Evolutionary conservation across 2,888 invertebrate genomes (phyloP), one percentile per base, ranked within the genome.

Genomic region (Camptogramma bilineatum): DNA sequence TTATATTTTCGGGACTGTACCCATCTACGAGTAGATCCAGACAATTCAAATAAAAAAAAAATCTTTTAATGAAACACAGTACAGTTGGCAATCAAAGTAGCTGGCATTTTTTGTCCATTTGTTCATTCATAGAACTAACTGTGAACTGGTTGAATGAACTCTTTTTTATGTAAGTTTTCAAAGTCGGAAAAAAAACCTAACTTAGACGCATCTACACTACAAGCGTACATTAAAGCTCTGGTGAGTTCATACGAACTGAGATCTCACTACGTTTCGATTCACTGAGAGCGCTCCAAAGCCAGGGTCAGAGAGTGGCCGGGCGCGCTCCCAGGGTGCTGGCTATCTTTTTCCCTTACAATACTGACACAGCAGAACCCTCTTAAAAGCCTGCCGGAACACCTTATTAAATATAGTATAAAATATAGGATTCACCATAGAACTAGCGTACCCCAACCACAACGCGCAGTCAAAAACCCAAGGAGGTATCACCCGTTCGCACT

Each of bases 331-430:
- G 80, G 91, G 93, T 81, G 91, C 87, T 62, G 91, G 93, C 93
- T 93, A 93, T 75, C 93, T 93, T 52, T 75, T 80, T 5, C 78
- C 64, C 69, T 94, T 94, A 70, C 94, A 94, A 83, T 97, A 97
- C 73, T 95, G 94, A 87, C 98, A 98, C 62, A 96, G 87, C 62
- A 98, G 87, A 9, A 98, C 97, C 85, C 96, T 97, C 82, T 97
- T 97, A 85, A 98, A 98, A 0, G 98, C 97, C 82, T 97, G 96
- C 47, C 98, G 94, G 89, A 98, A 98, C 64, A 97, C 97, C 83
- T 98, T 97, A 89, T 98, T 98, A 89, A 98, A 98, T 79, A 98
- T 97, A 21, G 98, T 98, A 85, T 98, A 98, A 91, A 98, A 98
- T 79, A 98, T 97, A 0, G 98, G 98, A 90, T 98, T 98, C 34